These are phyloP conservation scores for Diadema setosum DNA, from an alignment of 35 echinoderm and acorn worm species.

Conservation along the genomic window DNA sequence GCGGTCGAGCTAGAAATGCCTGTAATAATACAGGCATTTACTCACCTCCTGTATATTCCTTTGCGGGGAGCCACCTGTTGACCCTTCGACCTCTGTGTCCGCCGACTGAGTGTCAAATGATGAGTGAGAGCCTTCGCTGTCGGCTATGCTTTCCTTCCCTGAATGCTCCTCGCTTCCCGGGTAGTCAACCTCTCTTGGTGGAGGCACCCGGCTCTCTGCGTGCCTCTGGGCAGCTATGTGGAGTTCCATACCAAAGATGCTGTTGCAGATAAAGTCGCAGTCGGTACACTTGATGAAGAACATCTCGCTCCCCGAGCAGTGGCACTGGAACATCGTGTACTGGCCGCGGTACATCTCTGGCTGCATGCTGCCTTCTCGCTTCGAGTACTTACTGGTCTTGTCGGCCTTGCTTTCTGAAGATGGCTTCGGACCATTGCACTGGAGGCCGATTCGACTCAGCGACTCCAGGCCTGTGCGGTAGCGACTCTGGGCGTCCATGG, in stretches of 20 bases:
- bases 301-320: constrained; percentile 59
- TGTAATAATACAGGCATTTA: background rate
- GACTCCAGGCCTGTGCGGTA: background rate
- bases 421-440: background rate
- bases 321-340: constrained; percentile 68
- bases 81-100: constrained; percentile 67
- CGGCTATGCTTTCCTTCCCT: background rate
- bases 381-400: background rate
- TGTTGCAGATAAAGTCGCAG: constrained; percentile 92
- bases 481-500: background rate
- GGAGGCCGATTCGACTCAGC: background rate
- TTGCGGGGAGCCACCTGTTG: background rate
- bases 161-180: background rate
- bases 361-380: background rate
- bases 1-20: no score
- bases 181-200: background rate
- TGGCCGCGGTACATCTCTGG: constrained; percentile 24
- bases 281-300: constrained; percentile 71
- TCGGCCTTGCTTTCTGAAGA: background rate
- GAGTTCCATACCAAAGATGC: constrained; percentile 59
- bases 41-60: background rate
- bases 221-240: constrained; percentile 67
- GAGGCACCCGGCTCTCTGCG: background rate
- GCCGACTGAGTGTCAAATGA: constrained; percentile 89
- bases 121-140: constrained; percentile 49